Percentiles rank a stretch among this genome's conserved stretches.
Conservation (phyloP, 2,888 invertebrate species). For the Diaphora mendica region DNA sequence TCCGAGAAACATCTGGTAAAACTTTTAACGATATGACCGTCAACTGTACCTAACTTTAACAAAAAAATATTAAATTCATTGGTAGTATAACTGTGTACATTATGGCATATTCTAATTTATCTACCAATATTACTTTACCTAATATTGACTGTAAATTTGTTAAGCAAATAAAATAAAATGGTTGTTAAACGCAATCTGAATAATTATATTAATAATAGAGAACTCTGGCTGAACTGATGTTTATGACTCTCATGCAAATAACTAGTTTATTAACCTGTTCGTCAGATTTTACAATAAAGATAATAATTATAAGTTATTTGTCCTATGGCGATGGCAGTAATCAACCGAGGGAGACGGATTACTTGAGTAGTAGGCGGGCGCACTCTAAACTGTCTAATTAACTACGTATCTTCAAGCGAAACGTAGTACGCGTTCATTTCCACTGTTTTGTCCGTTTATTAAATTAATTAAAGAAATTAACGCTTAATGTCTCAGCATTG, state of each 20-base stretch:
- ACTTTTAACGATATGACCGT: too few species aligned
- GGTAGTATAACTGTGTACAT: too few species aligned
- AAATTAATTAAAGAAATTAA: constrained; percentile 55
- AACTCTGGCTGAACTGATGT: background rate
- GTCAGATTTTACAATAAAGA: constrained; percentile 15
- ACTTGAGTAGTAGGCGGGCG: constrained; percentile 35
- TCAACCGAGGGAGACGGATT: constrained; percentile 41
- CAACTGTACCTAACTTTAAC: too few species aligned
- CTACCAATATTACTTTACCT: background rate
- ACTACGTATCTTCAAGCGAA: constrained; percentile 51
- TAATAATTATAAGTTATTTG: constrained; percentile 16
- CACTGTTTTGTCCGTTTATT: constrained; percentile 51
- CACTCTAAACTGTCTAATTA: constrained; percentile 47
- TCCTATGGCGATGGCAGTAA: constrained; percentile 34
- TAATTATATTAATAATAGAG: background rate
- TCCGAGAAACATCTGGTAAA: too few species aligned
- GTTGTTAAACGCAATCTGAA: background rate
- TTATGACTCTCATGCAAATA: constrained; percentile 10
- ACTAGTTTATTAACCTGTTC: background rate
- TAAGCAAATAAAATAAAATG: background rate
- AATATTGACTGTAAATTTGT: background rate
- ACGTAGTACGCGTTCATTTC: constrained; percentile 44
- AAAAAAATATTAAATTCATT: too few species aligned
- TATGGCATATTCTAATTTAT: background rate
- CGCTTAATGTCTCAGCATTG: constrained; percentile 43